Evolutionary conservation across 2,797 vertebrate species (phyloP), one percentile per base, ranked within the genome.

Genomic region (Zenarchopterus dispar): DNA sequence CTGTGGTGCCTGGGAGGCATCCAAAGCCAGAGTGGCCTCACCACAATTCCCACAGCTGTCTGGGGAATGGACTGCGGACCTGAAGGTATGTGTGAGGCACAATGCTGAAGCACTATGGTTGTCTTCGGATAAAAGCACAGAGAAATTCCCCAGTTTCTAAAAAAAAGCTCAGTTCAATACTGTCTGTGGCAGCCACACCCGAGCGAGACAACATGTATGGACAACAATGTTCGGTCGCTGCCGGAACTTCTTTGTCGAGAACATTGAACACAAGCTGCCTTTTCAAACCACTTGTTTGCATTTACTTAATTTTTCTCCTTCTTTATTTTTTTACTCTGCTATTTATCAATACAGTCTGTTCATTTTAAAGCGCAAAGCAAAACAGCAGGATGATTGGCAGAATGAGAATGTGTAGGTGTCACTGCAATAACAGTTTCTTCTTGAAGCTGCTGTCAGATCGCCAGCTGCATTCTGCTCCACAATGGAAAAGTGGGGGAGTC

Each of bases 11-110:
- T 85, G 88, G 89, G 84, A 78, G 44, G 80, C 84, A 70, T 90
- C 91, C 91, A 93, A 90, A 91, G 83, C 92, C 82, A 85, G 78
- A 90, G 89, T 84, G 91, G 90, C 85, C 79, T 84, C 86, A 83
- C 91, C 91, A 78, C 91, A 88, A 50, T 81, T 88, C 85, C 89
- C 85, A 84, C 88, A 88, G 82, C 84, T 84, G 88, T 91, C 86
- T 92, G 79, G 88, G 86, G 90, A 91, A 89, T 73, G 87, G 82
- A 82, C 87, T 86, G 89, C 46, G 54, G 90, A 88, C 75, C 80
- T 82, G 70, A 77, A 89, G 85, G 86, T 88, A 92, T 90, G 89
- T 89, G 88, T 87, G 86, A 87, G 88, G 84, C 85, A 75, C 84
- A 82, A 84, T 67, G 73, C 75, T 83, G 80, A 84, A 84, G 78